Conservation (phyloP, 1,140 invertebrate genomes). For the Asbolus verrucosus region DNA sequence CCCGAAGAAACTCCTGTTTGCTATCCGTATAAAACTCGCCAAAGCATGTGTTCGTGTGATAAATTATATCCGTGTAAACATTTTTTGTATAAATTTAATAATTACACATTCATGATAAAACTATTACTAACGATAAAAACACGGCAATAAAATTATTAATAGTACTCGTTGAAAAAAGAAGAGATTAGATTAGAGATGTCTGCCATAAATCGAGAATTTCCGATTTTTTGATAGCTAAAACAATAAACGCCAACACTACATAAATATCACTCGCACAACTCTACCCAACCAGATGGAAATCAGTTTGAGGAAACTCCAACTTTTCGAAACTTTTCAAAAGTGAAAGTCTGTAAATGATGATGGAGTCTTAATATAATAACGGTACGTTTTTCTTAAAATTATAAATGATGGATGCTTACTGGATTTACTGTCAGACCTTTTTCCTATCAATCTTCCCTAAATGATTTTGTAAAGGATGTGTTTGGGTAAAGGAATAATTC, state of each 20-base stretch:
- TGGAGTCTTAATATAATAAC: conserved; percentile 10
- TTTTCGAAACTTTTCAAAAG: conserved; percentile 8
- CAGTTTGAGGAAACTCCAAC: not conserved
- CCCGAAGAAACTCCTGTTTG: not conserved
- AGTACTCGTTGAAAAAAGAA: not conserved
- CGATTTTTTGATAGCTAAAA: too few relatives aligned
- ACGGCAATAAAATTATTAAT: conserved; percentile 17
- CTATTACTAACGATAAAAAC: conserved; percentile 11
- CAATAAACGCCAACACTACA: too few relatives aligned
- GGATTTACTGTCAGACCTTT: conserved; percentile 25
- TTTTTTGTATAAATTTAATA: conserved; percentile 8
- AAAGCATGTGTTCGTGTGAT: conserved; percentile 1
- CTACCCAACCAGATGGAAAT: too few relatives aligned
- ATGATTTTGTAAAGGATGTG: conserved; percentile 11
- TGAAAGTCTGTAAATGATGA: too few relatives aligned
- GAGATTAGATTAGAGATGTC: conserved; percentile 14
- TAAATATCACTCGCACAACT: too few relatives aligned
- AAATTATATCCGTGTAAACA: conserved; percentile 25
- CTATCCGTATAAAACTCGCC: too few relatives aligned
- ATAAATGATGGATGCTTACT: conserved; percentile 18
- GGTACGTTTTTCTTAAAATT: conserved; percentile 27
- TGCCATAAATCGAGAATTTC: not conserved
- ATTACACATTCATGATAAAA: conserved; percentile 11
- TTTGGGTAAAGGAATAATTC: conserved; percentile 18
- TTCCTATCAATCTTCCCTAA: conserved; percentile 30